Percentiles rank a stretch among this genome's conserved stretches.
Evolutionary conservation across 2,888 invertebrate genomes (phyloP).

Genomic region (Ectobius pallidus): DNA sequence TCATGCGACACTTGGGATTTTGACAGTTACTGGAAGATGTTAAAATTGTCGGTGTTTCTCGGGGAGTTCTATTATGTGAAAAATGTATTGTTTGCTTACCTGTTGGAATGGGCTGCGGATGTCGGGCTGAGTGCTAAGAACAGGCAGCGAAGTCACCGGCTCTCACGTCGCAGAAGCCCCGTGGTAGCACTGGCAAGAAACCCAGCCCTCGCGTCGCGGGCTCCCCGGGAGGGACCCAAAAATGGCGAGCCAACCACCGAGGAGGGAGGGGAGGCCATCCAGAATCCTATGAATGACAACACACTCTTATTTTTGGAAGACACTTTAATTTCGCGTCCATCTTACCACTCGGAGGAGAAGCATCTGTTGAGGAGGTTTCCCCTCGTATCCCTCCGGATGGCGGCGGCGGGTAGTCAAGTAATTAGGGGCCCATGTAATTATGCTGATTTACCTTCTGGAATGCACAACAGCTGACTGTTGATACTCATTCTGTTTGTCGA

Average conservation of each 20-base stretch:
- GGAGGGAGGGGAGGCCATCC: background rate
- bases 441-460: no score
- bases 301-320: conserved; percentile 22
- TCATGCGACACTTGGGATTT: no score
- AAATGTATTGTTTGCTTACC: no score
- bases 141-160: conserved; percentile 9
- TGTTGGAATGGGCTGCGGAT: conserved; percentile 33
- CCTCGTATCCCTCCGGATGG: background rate
- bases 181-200: conserved; percentile 38
- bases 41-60: no score
- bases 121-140: conserved; percentile 34
- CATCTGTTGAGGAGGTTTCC: background rate
- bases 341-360: background rate
- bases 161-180: conserved; percentile 27
- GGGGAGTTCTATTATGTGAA: no score
- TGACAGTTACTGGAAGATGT: no score
- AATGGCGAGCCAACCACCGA: conserved; percentile 36
- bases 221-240: conserved; percentile 39
- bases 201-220: conserved; percentile 30
- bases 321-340: conserved; percentile 40
- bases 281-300: conserved; percentile 11
- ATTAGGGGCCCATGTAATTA: no score
- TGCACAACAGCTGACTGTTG: no score
- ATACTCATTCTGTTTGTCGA: no score
- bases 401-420: no score